These are phyloP conservation scores for Eupithecia vulgata DNA, from an alignment of 2,888 invertebrate species.

Conservation along the genomic window DNA sequence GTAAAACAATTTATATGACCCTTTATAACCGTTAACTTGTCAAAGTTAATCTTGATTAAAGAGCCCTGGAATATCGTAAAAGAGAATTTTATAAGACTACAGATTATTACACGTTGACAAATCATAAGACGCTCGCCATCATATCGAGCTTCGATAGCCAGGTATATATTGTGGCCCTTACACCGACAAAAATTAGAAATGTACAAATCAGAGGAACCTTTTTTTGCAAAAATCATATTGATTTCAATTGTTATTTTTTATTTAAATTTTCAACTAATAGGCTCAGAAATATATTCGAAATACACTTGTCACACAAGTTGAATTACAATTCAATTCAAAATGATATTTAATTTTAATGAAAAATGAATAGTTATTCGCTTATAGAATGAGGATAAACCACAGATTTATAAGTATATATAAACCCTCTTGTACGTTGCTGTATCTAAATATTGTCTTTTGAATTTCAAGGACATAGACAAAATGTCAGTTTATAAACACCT, in stretches of 20 bases:
- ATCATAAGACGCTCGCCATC: background rate
- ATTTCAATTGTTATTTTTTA: too few species aligned
- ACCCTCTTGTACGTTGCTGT: too few species aligned
- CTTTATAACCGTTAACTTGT: conserved; percentile 29
- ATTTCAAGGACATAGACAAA: background rate
- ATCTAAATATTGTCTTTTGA: background rate
- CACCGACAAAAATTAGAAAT: too few species aligned
- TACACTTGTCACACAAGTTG: too few species aligned
- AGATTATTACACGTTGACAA: background rate
- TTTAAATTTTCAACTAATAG: too few species aligned
- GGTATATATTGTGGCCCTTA: background rate
- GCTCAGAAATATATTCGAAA: too few species aligned
- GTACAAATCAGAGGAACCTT: background rate
- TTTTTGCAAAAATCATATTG: too few species aligned
- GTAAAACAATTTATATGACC: conserved; percentile 35
- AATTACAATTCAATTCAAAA: too few species aligned
- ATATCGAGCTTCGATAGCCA: background rate
- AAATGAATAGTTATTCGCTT: too few species aligned
- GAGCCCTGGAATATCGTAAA: conserved; percentile 21
- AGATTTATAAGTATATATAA: too few species aligned
- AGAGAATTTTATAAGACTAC: conserved; percentile 12
- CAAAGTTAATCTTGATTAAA: conserved; percentile 17
- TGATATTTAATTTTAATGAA: too few species aligned
- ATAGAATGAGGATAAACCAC: too few species aligned
- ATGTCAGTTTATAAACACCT: background rate